Percentiles rank a stretch among this genome's conserved stretches.
phyloP scores from a whole-genome alignment of 2,888 invertebrate species.

The Doris montereyensis region DNA sequence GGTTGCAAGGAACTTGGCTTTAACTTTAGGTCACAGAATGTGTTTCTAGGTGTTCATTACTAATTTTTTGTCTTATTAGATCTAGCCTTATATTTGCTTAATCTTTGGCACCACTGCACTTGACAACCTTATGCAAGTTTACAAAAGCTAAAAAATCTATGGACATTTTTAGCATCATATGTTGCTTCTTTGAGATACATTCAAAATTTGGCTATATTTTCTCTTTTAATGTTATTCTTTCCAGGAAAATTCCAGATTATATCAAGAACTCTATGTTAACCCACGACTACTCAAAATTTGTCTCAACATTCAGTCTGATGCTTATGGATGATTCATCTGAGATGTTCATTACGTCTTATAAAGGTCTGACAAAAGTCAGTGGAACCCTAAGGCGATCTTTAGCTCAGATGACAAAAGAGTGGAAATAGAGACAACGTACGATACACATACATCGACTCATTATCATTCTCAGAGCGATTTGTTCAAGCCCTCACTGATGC shows the following conservation, averaged over 20 bases:
- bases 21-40: too few species aligned
- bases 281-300: constrained; percentile 39
- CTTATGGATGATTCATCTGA: constrained; percentile 43
- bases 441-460: too few species aligned
- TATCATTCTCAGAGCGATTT: neutral
- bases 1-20: too few species aligned
- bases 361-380: constrained; percentile 37
- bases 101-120: too few species aligned
- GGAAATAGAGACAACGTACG: constrained; percentile 29
- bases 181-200: too few species aligned
- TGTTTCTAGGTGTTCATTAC: too few species aligned
- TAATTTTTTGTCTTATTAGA: too few species aligned
- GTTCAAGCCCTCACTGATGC: constrained; percentile 10
- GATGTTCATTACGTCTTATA: constrained; percentile 35
- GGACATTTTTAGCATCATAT: too few species aligned
- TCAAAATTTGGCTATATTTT: neutral
- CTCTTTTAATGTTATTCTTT: neutral
- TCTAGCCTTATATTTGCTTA: too few species aligned
- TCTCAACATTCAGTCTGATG: constrained; percentile 39
- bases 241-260: constrained; percentile 38
- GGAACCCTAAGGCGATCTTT: constrained; percentile 34
- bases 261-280: constrained; percentile 42
- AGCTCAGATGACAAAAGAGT: too few species aligned
- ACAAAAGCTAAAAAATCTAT: too few species aligned
- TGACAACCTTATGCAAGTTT: too few species aligned